phyloP scores from a whole-genome alignment of 2,797 vertebrate genomes.

The Podarcis lilfordi region DNA sequence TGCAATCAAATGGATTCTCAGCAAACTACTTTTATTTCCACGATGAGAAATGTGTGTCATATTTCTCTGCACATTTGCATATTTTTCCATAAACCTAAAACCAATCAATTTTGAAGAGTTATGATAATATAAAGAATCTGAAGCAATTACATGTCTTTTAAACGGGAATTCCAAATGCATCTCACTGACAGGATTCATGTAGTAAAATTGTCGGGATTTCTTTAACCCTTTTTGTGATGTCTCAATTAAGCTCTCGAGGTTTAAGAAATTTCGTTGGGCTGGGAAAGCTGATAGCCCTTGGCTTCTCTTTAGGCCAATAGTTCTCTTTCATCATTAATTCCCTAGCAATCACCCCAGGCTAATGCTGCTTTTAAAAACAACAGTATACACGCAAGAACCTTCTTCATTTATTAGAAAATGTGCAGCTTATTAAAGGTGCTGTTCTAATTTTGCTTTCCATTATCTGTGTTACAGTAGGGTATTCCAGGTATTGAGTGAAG shows the following conservation, averaged over 20 bases:
- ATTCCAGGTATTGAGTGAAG: neutral
- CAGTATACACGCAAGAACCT: neutral
- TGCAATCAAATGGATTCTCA: slow-evolving; percentile 77
- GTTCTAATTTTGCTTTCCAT: slow-evolving; percentile 49
- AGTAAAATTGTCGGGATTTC: slow-evolving; percentile 68
- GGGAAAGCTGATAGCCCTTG: slow-evolving; percentile 43
- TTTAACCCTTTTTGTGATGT: slow-evolving; percentile 72
- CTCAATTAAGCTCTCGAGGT: slow-evolving; percentile 65
- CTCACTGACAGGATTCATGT: slow-evolving; percentile 55
- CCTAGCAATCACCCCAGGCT: slow-evolving; percentile 20
- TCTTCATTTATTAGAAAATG: slow-evolving; percentile 49
- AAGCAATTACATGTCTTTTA: slow-evolving; percentile 82
- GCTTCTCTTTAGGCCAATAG: slow-evolving; percentile 11
- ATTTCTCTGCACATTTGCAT: slow-evolving; percentile 75
- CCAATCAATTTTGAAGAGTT: slow-evolving; percentile 85
- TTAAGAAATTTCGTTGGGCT: slow-evolving; percentile 54
- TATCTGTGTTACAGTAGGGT: neutral
- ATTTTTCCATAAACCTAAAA: slow-evolving; percentile 85
- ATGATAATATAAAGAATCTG: slow-evolving; percentile 84
- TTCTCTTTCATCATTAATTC: slow-evolving; percentile 17
- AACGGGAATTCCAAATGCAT: slow-evolving; percentile 76
- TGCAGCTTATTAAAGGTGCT: slow-evolving; percentile 52
- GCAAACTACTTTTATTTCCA: slow-evolving; percentile 76
- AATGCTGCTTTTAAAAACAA: slow-evolving; percentile 22
- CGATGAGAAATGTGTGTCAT: slow-evolving; percentile 72